Evolutionary conservation across 2,797 vertebrate genomes (phyloP).

Genomic region (Melanotaenia trifasciata): DNA sequence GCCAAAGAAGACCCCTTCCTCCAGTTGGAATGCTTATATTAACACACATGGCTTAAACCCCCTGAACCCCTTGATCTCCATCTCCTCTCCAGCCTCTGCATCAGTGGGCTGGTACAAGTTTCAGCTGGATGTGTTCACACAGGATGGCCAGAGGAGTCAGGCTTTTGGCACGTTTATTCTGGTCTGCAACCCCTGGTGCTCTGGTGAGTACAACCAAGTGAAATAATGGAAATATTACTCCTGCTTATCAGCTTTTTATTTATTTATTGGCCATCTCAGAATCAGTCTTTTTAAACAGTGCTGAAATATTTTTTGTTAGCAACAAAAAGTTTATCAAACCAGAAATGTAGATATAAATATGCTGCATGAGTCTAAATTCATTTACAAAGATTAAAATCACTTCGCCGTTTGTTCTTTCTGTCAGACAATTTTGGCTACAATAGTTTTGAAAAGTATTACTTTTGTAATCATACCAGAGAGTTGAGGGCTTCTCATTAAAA

Average conservation of each 20-base stretch:
- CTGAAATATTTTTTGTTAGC: neutral
- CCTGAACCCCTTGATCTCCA: conserved; percentile 57
- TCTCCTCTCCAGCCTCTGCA: conserved; percentile 69
- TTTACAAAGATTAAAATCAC: neutral
- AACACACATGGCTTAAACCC: conserved; percentile 24
- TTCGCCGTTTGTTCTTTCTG: neutral
- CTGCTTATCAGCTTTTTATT: too few species aligned
- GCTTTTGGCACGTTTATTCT: conserved; percentile 64
- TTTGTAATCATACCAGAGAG: neutral
- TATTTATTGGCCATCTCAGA: neutral
- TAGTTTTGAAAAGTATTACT: neutral
- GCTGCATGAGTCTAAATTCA: neutral
- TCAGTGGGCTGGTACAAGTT: conserved; percentile 77
- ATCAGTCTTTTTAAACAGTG: neutral
- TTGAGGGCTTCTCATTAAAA: neutral
- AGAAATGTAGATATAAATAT: neutral
- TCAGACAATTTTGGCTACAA: neutral
- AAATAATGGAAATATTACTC: neutral
- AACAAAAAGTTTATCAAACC: neutral
- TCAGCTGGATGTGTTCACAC: conserved; percentile 46
- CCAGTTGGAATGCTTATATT: conserved; percentile 73
- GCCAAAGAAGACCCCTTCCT: conserved; percentile 6
- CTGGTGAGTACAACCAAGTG: conserved; percentile 60
- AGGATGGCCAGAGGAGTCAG: neutral
- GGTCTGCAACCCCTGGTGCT: conserved; percentile 84